These are phyloP conservation scores for Iphiclides podalirius DNA, from an alignment of 2,888 invertebrate genomes.

Conservation along the genomic window DNA sequence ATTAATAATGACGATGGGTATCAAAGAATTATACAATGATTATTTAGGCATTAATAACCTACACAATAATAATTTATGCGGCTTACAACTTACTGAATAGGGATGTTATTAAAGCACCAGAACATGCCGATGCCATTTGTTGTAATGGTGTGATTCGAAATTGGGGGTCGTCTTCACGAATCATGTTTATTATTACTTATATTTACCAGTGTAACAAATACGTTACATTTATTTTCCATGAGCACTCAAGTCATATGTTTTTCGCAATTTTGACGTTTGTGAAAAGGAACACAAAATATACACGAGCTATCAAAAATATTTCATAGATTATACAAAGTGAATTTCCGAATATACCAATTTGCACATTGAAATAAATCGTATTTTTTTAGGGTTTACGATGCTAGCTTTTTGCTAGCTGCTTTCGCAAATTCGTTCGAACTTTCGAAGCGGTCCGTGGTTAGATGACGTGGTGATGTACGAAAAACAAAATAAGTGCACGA, in stretches of 20 bases:
- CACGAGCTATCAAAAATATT: not conserved
- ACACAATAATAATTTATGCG: not conserved
- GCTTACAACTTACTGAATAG: slow-evolving; percentile 84
- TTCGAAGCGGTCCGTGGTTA: too few species aligned
- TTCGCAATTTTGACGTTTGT: slow-evolving; percentile 19
- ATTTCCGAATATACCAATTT: not conserved
- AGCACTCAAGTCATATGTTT: slow-evolving; percentile 31
- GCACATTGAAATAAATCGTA: too few species aligned
- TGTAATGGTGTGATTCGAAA: slow-evolving; percentile 89
- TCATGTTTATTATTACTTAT: slow-evolving; percentile 44
- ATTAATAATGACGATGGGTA: too few species aligned
- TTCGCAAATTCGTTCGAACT: too few species aligned
- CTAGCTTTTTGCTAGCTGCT: too few species aligned
- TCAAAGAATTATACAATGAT: too few species aligned
- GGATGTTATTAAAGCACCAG: slow-evolving; percentile 94
- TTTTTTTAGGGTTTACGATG: too few species aligned
- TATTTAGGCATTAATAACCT: not conserved
- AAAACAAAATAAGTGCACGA: too few species aligned
- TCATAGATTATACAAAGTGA: not conserved
- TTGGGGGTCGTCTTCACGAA: slow-evolving; percentile 85
- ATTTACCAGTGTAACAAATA: slow-evolving; percentile 3
- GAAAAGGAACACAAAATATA: not conserved
- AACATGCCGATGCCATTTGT: slow-evolving; percentile 92
- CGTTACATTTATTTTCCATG: slow-evolving; percentile 2
- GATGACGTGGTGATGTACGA: too few species aligned